Evolutionary conservation across 2,888 invertebrate species (phyloP).

Genomic region (Sphecodes monilicornis): DNA sequence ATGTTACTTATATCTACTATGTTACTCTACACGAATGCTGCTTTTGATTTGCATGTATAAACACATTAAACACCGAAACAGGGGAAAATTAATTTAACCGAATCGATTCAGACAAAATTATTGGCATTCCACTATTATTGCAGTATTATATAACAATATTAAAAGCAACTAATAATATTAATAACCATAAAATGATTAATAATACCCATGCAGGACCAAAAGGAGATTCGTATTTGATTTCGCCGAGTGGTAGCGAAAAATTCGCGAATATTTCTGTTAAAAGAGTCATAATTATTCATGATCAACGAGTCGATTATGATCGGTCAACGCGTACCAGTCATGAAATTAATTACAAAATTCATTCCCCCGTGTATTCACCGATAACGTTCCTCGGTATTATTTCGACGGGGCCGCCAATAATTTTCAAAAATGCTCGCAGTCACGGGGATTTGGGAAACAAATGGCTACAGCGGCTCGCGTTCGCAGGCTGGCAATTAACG

Average conservation of each 20-base stretch:
- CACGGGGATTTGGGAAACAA: not conserved
- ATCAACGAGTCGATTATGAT: constrained; percentile 7
- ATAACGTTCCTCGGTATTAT: constrained; percentile 6
- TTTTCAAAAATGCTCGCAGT: not conserved
- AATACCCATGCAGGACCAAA: not conserved
- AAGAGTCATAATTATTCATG: not conserved
- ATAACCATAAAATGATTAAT: not conserved
- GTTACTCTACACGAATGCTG: not conserved
- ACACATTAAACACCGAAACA: not conserved
- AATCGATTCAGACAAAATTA: not conserved
- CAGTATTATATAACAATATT: not conserved
- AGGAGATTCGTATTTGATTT: not conserved
- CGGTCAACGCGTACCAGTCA: constrained; percentile 4
- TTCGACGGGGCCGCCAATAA: not conserved
- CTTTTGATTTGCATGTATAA: not conserved
- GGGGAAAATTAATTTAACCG: not conserved
- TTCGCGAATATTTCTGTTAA: not conserved
- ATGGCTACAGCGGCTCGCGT: not conserved
- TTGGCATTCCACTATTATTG: not conserved
- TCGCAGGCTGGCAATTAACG: constrained; percentile 35
- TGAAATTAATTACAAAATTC: constrained; percentile 5
- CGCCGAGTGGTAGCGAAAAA: not conserved
- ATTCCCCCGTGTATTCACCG: not conserved
- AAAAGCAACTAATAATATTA: not conserved
- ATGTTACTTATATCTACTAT: too few species aligned